Evolutionary conservation across 1,140 invertebrate genomes (phyloP), one percentile per base, ranked within the genome.

Genomic region (Papilio glaucus): DNA sequence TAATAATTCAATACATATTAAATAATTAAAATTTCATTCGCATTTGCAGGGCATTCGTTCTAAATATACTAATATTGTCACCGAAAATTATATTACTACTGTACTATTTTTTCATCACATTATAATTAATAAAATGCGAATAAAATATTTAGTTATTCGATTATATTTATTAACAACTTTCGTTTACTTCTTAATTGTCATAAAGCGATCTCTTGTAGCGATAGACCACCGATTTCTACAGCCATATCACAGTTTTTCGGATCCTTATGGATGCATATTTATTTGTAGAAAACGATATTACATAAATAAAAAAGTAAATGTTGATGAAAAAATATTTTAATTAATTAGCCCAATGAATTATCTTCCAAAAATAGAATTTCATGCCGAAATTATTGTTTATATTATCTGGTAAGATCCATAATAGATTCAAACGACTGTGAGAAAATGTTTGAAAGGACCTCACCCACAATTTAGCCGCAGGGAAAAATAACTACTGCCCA

Each of bases 401-500:
- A 3, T 12, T 53, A 24, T 49, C 18, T 49, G 9, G 1, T 24
- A 24, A 26, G 24, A 57, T 10, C 10, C 49, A 21, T 57, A 57
- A 26, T 24, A 24, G 49, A 57, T 57, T 57, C 9, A 57, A 26
- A 57, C 9, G 21, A 57, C 21, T 57, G 49, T 57, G 49, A 13
- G 49, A 12, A 57, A 53, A 53, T 53, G 24, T 57, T 24, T 57
- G 4, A 9, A 57, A 57, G 49, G 49, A 57, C 49, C 24, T 57
- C 21, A 12, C 49, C 18, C 49, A 13, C 49, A 57, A 53, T 57
- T 57, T 57, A 57, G 49, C 24, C 49, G 21, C 21, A 24, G 10
- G 21, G 49, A 57, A 57, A 57, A 57, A 57, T 57, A 57, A 57
- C 49, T 57, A 57, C 21, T 57, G 49, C 21, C 49, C 10, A 57